A percentile compares a stretch with the other conserved stretches of the same genome.
These are phyloP conservation scores for Hoplostethus mediterraneus DNA, from an alignment of 2,797 vertebrate genomes.

Conservation along the genomic window DNA sequence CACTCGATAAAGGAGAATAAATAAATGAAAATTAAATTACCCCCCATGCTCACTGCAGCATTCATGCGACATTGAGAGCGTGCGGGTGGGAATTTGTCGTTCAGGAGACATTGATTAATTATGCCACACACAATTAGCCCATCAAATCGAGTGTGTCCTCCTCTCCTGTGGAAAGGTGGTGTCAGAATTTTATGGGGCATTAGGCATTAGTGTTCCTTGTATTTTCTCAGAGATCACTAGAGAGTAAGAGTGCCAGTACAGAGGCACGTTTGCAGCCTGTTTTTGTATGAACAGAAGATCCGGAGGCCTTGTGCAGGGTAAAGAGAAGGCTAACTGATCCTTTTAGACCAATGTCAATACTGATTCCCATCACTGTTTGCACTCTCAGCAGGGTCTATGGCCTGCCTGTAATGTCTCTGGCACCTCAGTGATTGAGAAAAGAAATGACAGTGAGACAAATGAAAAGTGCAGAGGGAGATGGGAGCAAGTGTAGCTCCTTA, in stretches of 20 bases:
- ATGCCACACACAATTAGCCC: slow-evolving; percentile 87
- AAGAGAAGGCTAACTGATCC: slow-evolving; percentile 73
- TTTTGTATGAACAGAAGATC: slow-evolving; percentile 65
- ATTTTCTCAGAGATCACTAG: slow-evolving; percentile 72
- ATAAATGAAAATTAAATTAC: slow-evolving; percentile 77
- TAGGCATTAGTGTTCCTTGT: slow-evolving; percentile 77
- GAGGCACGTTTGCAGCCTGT: slow-evolving; percentile 53
- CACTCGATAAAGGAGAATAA: slow-evolving; percentile 70
- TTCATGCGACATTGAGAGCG: slow-evolving; percentile 67
- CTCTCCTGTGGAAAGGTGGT: slow-evolving; percentile 85
- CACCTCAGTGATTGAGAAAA: slow-evolving; percentile 73
- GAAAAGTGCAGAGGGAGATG: slow-evolving; percentile 51
- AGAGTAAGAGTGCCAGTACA: slow-evolving; percentile 52
- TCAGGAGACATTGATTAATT: slow-evolving; percentile 88
- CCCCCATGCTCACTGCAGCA: slow-evolving; percentile 60
- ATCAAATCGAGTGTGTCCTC: slow-evolving; percentile 87
- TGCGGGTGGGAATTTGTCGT: slow-evolving; percentile 75
- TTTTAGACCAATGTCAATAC: slow-evolving; percentile 82
- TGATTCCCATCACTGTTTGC: slow-evolving; percentile 79
- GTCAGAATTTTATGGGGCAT: slow-evolving; percentile 84
- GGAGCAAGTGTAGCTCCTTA: slow-evolving; percentile 50
- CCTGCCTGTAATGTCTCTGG: slow-evolving; percentile 68
- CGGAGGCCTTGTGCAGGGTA: slow-evolving; percentile 56
- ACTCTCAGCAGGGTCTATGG: slow-evolving; percentile 67
- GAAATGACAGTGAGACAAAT: slow-evolving; percentile 77